A percentile compares a stretch with the other conserved stretches of the same genome.
These are phyloP conservation scores for Chesias legatella DNA, from an alignment of 2,888 invertebrate genomes.

Conservation along the genomic window DNA sequence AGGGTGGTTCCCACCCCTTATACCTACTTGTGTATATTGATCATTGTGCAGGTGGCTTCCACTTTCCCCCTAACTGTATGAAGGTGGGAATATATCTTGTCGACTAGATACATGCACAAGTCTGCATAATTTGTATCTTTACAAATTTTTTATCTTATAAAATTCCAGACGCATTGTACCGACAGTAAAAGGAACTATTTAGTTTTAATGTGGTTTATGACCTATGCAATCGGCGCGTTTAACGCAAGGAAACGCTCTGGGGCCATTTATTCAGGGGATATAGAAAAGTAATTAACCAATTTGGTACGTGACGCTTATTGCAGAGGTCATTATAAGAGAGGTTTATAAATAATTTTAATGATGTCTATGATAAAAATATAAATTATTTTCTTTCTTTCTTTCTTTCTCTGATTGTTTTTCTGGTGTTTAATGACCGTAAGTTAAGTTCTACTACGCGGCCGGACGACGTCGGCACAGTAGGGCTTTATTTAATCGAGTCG, in stretches of 20 bases:
- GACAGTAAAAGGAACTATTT: constrained; percentile 29
- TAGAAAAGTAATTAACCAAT: constrained; percentile 6
- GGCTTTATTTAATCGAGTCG: no score
- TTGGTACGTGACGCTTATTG: no score
- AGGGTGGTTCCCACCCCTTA: constrained; percentile 19
- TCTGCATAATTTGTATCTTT: no score
- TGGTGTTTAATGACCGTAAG: no score
- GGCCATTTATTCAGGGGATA: constrained; percentile 2
- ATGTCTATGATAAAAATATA: no score
- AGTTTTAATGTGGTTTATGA: constrained; percentile 23
- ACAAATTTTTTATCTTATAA: no score
- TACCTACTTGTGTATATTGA: constrained; percentile 14
- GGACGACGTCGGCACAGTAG: no score
- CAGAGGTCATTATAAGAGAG: not conserved
- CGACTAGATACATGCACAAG: no score
- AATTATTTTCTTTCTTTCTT: no score
- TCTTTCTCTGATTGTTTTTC: no score
- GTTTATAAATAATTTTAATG: no score
- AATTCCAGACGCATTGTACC: constrained; percentile 27
- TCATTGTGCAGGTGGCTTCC: constrained; percentile 25
- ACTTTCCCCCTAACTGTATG: constrained; percentile 19
- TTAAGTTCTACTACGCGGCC: no score
- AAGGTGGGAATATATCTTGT: not conserved
- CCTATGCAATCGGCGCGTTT: constrained; percentile 17
- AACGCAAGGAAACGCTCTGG: constrained; percentile 9